Conservation (phyloP, 2,113 vertebrate genomes). For the Cryptotis parvus region DNA sequence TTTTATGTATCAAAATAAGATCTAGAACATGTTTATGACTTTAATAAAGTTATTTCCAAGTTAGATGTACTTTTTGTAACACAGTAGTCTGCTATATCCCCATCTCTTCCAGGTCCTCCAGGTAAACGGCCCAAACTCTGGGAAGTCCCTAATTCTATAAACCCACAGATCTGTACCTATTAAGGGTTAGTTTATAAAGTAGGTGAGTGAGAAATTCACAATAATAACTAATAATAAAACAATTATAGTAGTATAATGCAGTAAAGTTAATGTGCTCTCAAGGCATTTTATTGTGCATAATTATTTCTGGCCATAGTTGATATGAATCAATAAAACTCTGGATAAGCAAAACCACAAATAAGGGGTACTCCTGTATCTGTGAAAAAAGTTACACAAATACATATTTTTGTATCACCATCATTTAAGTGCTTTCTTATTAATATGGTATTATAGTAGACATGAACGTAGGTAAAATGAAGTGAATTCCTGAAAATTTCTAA, state of each 20-base stretch:
- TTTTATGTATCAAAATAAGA: not conserved
- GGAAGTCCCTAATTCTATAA: not conserved
- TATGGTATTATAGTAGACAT: not conserved
- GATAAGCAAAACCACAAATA: not conserved
- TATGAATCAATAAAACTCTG: not conserved
- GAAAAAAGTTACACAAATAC: not conserved
- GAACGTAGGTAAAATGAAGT: not conserved
- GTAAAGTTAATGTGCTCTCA: not conserved
- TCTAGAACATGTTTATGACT: not conserved
- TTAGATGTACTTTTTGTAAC: not conserved
- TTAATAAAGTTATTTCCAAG: not conserved
- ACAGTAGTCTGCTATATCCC: not conserved
- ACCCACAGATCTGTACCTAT: not conserved
- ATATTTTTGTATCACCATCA: not conserved
- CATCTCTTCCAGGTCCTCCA: not conserved
- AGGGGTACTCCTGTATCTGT: not conserved
- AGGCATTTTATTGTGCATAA: not conserved
- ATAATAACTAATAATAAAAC: not conserved
- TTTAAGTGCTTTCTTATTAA: conserved; percentile 1
- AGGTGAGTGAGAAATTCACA: not conserved
- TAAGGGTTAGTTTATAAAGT: not conserved
- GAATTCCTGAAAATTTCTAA: conserved; percentile 17
- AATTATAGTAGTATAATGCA: not conserved
- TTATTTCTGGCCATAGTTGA: not conserved
- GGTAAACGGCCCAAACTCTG: not conserved